These are phyloP conservation scores for Steinernema scapterisci DNA, from an alignment of 2,888 invertebrate species.

Conservation along the genomic window DNA sequence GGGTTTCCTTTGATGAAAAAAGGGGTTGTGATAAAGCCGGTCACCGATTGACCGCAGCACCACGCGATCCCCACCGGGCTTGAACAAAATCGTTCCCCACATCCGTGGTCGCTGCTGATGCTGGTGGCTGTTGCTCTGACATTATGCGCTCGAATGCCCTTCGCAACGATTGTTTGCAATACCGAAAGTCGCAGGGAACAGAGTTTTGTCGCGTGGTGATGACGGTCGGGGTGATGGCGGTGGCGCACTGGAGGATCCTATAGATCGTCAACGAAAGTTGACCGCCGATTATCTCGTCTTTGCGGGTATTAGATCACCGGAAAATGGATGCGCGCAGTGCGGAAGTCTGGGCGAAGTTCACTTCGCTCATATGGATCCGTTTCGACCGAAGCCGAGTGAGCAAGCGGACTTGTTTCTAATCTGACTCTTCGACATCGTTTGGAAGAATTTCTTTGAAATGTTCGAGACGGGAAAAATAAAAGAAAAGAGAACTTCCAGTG, in stretches of 20 bases:
- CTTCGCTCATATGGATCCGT: too few relatives aligned
- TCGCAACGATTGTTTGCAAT: conserved; percentile 22
- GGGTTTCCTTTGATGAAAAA: neutral
- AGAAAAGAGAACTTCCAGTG: too few relatives aligned
- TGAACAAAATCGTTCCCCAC: neutral
- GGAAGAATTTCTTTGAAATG: too few relatives aligned
- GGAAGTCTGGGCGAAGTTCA: too few relatives aligned
- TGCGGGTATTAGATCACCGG: too few relatives aligned
- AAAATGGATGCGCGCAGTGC: too few relatives aligned
- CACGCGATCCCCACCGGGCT: neutral
- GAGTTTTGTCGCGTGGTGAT: neutral
- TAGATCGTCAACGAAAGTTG: conserved; percentile 1
- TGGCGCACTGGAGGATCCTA: neutral
- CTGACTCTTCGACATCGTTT: too few relatives aligned
- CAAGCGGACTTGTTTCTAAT: too few relatives aligned
- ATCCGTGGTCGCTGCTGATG: neutral
- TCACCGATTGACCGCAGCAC: conserved; percentile 11
- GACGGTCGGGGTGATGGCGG: too few relatives aligned
- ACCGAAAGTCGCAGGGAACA: conserved; percentile 16
- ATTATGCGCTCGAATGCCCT: conserved; percentile 24
- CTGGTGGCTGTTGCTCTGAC: neutral
- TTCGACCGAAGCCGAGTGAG: too few relatives aligned
- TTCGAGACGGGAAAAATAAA: too few relatives aligned
- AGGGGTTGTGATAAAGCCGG: conserved; percentile 7
- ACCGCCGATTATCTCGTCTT: neutral